Evolutionary conservation across 30 jellyfish, hydroid and myxozoan genomes (phyloP), one percentile per base, ranked within the genome.

Genomic region (Cassiopea andromeda): DNA sequence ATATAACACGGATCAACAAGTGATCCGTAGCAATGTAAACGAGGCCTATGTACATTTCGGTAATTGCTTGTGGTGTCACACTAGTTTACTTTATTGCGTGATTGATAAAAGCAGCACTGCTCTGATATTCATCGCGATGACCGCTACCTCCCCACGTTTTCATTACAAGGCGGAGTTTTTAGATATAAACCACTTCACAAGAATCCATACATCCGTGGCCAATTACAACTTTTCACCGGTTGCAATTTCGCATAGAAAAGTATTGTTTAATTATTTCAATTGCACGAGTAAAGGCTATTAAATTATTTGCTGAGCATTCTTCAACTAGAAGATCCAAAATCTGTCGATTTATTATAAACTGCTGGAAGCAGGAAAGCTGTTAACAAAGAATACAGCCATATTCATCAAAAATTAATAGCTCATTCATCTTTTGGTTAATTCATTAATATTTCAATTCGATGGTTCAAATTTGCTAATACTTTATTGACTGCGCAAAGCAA

Each of bases 341-440:
- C 49, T 50, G 16, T 70, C 4, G 79, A 27, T 18, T 14, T 70
- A 16, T 16, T 70, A 70, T 70, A 19, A 19, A 18, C 79, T 70
- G 54, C 79, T 70, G 49, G 79, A 70, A 7, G 79, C 54, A 43
- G 54, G 38, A 70, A 70, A 70, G 79, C 79, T 70, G 79, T 43
- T 70, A 70, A 2, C 79, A 70, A 19, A 70, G 79, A 38, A 70
- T 70, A 70, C n/a, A 70, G 79, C 79, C 79, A 70, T 43, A 70
- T 70, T 70, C 79, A 70, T 70, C 15, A 70, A 70, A 70, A 70
- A 70, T 70, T 70, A 18, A 70, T 43, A 70, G 54, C 54, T 15
- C 15, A 43, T 43, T 70, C 79, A 70, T 70, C 79, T 54, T 50
- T 70, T 70, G n/a, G 38, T 70, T 70, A 70, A 70, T 70, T 70